phyloP scores from a whole-genome alignment of 2,113 vertebrate genomes.

The Pseudolaguvia tuberculata region DNA sequence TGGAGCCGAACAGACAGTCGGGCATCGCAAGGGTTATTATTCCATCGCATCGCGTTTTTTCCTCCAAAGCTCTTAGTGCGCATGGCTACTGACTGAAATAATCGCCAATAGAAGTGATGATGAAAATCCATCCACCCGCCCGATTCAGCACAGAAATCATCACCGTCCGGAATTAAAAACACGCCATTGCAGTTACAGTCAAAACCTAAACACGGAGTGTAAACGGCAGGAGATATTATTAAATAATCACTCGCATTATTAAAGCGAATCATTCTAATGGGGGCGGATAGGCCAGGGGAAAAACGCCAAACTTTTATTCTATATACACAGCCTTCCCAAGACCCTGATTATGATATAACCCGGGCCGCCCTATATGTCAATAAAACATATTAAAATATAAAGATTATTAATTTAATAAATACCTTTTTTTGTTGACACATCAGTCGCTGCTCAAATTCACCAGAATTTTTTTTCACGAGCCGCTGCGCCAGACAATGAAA shows the following conservation, averaged over 20 bases:
- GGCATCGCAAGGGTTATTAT: conserved; percentile 47
- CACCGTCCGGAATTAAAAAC: conserved; percentile 27
- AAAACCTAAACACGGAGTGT: too few species aligned
- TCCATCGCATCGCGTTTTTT: conserved; percentile 23
- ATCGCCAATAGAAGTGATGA: conserved; percentile 53
- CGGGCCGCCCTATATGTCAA: background rate
- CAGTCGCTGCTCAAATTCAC: conserved; percentile 75
- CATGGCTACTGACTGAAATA: conserved; percentile 63
- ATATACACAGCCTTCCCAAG: conserved; percentile 51
- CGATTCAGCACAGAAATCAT: conserved; percentile 36
- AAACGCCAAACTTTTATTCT: conserved; percentile 67
- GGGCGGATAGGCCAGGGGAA: conserved; percentile 56
- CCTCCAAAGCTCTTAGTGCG: conserved; percentile 58
- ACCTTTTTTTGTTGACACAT: conserved; percentile 70
- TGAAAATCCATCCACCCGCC: conserved; percentile 47
- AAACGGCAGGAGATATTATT: too few species aligned
- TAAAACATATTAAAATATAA: background rate
- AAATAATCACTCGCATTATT: too few species aligned
- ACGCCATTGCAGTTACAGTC: conserved; percentile 28
- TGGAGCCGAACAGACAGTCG: conserved; percentile 14
- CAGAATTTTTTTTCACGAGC: conserved; percentile 84
- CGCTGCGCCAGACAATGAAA: conserved; percentile 95
- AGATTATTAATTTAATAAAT: conserved; percentile 49
- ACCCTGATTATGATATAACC: conserved; percentile 33
- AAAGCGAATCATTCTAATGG: background rate